phyloP scores from a whole-genome alignment of 2,888 invertebrate genomes.

The Camponotus fellah region DNA sequence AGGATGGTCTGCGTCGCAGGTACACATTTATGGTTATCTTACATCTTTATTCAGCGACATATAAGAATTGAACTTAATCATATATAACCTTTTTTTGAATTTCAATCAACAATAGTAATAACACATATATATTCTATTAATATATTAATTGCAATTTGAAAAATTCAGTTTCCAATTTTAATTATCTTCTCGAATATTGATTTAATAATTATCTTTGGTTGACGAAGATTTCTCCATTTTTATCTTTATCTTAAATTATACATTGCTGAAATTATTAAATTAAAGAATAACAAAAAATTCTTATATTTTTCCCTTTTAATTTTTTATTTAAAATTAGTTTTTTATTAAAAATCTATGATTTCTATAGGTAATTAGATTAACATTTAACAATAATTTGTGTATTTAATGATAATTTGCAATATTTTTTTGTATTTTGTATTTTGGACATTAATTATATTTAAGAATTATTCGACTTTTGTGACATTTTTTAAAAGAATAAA shows the following conservation, averaged over 20 bases:
- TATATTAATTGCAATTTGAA: neutral
- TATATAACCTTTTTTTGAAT: neutral
- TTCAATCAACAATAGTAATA: neutral
- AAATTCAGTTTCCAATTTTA: too few species aligned
- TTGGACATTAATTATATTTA: neutral
- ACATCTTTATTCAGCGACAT: neutral
- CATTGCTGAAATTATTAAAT: neutral
- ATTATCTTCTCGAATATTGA: too few species aligned
- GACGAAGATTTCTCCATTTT: neutral
- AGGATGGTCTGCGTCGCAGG: neutral
- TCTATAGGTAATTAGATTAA: neutral
- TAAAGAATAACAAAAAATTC: neutral
- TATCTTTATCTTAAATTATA: neutral
- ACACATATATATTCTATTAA: neutral
- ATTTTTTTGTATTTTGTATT: neutral
- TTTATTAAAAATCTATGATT: neutral
- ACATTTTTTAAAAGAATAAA: neutral
- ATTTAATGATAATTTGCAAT: too few species aligned
- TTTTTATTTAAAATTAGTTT: conserved; percentile 10
- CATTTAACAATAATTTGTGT: neutral
- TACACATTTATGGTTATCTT: conserved; percentile 19
- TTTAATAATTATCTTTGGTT: neutral
- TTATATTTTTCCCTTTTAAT: neutral
- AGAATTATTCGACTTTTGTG: neutral
- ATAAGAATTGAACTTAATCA: conserved; percentile 8